Evolutionary conservation across 2,797 vertebrate genomes (phyloP), one percentile per base, ranked within the genome.

Genomic region (Macroramphosus scolopax): DNA sequence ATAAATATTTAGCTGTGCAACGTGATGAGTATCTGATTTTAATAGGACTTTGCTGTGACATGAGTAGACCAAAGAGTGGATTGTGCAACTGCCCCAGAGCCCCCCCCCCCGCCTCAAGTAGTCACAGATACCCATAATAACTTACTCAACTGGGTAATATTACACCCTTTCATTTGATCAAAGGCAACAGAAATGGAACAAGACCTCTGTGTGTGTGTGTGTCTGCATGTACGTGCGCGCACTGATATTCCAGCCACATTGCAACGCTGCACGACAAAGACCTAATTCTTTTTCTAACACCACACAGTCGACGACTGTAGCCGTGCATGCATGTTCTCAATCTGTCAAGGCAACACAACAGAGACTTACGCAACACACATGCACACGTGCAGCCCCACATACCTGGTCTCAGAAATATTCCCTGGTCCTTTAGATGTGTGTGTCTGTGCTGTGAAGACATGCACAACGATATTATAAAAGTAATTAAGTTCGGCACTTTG

Each of bases 311-410:
- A 62, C 31, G 35, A 29, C 37, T 53, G 42, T 49, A 56, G 54
- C 34, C 32, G 44, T 55, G 34, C 67, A 52, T 42, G 51, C 55
- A 60, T 74, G 75, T 59, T 68, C 66, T 63, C 52, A 75, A 70
- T 74, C 69, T 79, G 77, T 82, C 80, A 79, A 45, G 26, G 48
- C 73, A 75, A 62, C 44, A 61, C 61, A 76, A 68, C 44, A 53
- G 41, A 61, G 38, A 56, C 42, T 51, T 39, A 17, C 10, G 20
- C 26, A 65, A 47, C 28, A 51, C 55, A 56, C 13, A 18, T 13
- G 11, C 37, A 46, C 41, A 65, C 51, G 41, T 50, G 36, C 37
- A 53, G 58, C 48, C 55, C 68, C 34, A 57, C 31, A 42, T 34
- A 58, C 47, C 53, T 70, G 54, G 18, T 33, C 22, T 65, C 65